phyloP scores from a whole-genome alignment of 2,888 invertebrate species.

The Seira musarum region DNA sequence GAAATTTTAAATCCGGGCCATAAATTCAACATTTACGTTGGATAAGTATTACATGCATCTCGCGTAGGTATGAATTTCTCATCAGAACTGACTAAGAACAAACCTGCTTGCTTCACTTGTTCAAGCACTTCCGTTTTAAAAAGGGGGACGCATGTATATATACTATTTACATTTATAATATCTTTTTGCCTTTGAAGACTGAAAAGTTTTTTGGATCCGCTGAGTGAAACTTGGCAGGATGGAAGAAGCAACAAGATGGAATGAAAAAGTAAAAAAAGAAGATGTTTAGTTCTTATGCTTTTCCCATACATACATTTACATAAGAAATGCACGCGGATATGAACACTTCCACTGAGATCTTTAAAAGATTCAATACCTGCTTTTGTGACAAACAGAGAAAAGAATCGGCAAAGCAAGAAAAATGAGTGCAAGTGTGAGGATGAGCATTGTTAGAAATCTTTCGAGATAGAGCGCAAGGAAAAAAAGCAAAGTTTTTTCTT shows the following conservation, averaged over 20 bases:
- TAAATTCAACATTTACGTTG: too few relatives aligned
- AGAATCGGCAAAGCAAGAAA: not conserved
- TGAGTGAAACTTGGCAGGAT: slow-evolving; percentile 3
- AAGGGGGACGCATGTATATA: slow-evolving; percentile 15
- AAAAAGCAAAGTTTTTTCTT: slow-evolving; percentile 45
- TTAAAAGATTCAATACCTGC: too few relatives aligned
- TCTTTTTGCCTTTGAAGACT: slow-evolving; percentile 30
- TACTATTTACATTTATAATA: slow-evolving; percentile 38
- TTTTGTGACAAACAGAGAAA: too few relatives aligned
- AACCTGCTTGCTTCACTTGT: slow-evolving; percentile 19
- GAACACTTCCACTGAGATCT: too few relatives aligned
- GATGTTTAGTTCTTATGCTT: slow-evolving; percentile 7
- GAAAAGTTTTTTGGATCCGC: slow-evolving; percentile 21
- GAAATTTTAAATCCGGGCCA: too few relatives aligned
- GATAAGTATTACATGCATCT: too few relatives aligned
- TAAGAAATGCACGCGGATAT: too few relatives aligned
- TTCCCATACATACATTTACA: too few relatives aligned
- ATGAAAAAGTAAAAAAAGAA: slow-evolving; percentile 17
- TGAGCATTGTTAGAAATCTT: too few relatives aligned
- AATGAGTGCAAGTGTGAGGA: not conserved
- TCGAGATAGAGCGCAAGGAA: not conserved
- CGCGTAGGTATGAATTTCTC: not conserved
- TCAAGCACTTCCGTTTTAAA: slow-evolving; percentile 10
- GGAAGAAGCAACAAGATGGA: slow-evolving; percentile 54
- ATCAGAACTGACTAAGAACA: not conserved